A percentile compares a stretch with the other conserved stretches of the same genome.
These are phyloP conservation scores for Triplophysa rosa DNA, from an alignment of 2,113 vertebrate species.

Conservation along the genomic window DNA sequence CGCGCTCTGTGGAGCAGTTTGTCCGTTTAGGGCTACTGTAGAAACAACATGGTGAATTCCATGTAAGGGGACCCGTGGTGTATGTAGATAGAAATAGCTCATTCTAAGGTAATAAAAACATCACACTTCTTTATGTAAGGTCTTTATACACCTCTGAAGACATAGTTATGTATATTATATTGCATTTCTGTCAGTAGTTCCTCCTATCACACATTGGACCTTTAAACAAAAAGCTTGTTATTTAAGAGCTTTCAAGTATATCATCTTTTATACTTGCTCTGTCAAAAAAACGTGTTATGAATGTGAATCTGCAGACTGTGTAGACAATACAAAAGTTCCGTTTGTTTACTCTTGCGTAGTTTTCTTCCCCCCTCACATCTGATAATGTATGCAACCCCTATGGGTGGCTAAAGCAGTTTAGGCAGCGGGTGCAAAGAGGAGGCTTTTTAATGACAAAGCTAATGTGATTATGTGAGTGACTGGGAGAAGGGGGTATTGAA, in stretches of 20 bases:
- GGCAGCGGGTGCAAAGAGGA: conserved; percentile 87
- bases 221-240: too few relatives aligned
- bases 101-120: too few relatives aligned
- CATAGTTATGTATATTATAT: too few relatives aligned
- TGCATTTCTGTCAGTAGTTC: too few relatives aligned
- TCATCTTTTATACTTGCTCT: not conserved
- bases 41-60: too few relatives aligned
- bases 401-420: conserved; percentile 97
- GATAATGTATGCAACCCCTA: conserved; percentile 94
- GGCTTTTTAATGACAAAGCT: conserved; percentile 98
- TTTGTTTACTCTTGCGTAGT: conserved; percentile 77
- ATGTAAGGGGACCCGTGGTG: too few relatives aligned
- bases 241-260: not conserved
- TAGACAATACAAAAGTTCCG: not conserved
- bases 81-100: too few relatives aligned
- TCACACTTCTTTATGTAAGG: too few relatives aligned
- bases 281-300: not conserved
- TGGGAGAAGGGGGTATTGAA: conserved; percentile 91
- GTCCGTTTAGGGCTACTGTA: too few relatives aligned
- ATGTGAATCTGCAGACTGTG: not conserved
- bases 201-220: too few relatives aligned
- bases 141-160: too few relatives aligned
- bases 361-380: conserved; percentile 71
- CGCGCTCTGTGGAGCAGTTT: too few relatives aligned
- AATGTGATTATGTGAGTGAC: conserved; percentile 99